Percentiles rank a stretch among this genome's conserved stretches.
Conservation (phyloP, 2,113 vertebrate species). For the Siphamia tubifer region DNA sequence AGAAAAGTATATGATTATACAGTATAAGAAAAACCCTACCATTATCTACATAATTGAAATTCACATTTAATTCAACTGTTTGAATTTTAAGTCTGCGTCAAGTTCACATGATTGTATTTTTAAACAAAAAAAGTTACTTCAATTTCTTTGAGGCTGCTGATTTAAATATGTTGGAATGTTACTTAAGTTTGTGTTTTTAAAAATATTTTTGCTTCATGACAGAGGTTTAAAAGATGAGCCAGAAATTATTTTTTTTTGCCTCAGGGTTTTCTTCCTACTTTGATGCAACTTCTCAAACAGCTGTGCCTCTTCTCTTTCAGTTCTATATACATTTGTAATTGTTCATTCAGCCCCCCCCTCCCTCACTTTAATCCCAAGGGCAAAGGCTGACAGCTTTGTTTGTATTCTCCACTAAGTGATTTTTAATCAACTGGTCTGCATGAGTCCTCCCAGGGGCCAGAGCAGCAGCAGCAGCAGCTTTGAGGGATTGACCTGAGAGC, state of each 20-base stretch:
- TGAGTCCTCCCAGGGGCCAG: slow-evolving; percentile 65
- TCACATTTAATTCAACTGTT: too few relatives aligned
- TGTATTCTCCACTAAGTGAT: slow-evolving; percentile 76
- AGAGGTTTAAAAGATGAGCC: too few relatives aligned
- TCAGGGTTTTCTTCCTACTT: background rate
- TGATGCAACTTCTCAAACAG: background rate
- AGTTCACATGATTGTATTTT: background rate
- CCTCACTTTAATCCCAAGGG: slow-evolving; percentile 58
- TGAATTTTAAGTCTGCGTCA: too few relatives aligned
- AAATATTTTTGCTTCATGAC: too few relatives aligned
- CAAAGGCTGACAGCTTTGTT: slow-evolving; percentile 77
- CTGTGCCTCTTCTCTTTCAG: slow-evolving; percentile 7
- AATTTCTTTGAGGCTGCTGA: too few relatives aligned
- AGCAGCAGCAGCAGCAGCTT: slow-evolving; percentile 36
- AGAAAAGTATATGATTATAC: too few relatives aligned
- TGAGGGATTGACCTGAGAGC: slow-evolving; percentile 31
- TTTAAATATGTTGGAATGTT: too few relatives aligned
- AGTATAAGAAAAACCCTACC: too few relatives aligned
- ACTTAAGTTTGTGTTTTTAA: too few relatives aligned
- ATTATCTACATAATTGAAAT: too few relatives aligned
- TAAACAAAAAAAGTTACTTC: background rate
- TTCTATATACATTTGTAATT: slow-evolving; percentile 4
- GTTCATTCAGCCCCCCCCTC: slow-evolving; percentile 9
- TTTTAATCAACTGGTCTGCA: slow-evolving; percentile 78
- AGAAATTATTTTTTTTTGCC: too few relatives aligned